A percentile compares a stretch with the other conserved stretches of the same genome.
phyloP scores from a whole-genome alignment of 1,140 invertebrate genomes.

The Procambarus virginalis region DNA sequence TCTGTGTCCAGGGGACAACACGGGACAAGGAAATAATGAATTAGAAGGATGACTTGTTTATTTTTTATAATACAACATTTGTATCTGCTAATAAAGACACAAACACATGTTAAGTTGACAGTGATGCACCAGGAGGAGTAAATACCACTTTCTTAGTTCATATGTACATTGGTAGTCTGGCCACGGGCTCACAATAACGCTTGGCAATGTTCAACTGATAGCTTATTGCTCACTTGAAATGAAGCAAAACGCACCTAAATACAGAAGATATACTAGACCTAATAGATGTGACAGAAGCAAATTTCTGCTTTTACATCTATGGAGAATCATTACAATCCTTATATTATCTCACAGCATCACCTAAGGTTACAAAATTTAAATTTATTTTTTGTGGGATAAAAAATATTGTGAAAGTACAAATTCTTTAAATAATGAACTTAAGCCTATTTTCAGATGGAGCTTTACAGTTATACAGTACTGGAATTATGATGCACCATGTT shows the following conservation, averaged over 20 bases:
- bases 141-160: constrained; percentile 65
- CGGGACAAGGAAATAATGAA: constrained; percentile 59
- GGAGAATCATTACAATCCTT: constrained; percentile 68
- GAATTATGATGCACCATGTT: constrained; percentile 64
- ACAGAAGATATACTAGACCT: constrained; percentile 68
- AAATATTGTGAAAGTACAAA: constrained; percentile 69
- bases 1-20: constrained; percentile 64
- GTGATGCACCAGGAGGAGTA: constrained; percentile 68
- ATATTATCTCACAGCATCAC: constrained; percentile 62
- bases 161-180: constrained; percentile 65
- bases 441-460: constrained; percentile 65
- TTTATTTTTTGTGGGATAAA: constrained; percentile 61
- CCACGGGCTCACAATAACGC: constrained; percentile 63
- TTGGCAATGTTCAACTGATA: constrained; percentile 65
- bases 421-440: constrained; percentile 68
- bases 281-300: constrained; percentile 58
- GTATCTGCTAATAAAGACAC: constrained; percentile 69
- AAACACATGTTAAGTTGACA: constrained; percentile 68
- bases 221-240: constrained; percentile 68
- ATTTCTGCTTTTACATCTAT: constrained; percentile 61
- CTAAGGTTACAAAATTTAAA: constrained; percentile 66
- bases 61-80: constrained; percentile 68
- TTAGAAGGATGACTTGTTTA: constrained; percentile 68
- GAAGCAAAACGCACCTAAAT: constrained; percentile 66
- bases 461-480: constrained; percentile 67